phyloP scores from a whole-genome alignment of 2,888 invertebrate species.

The Anthophora plumipes region DNA sequence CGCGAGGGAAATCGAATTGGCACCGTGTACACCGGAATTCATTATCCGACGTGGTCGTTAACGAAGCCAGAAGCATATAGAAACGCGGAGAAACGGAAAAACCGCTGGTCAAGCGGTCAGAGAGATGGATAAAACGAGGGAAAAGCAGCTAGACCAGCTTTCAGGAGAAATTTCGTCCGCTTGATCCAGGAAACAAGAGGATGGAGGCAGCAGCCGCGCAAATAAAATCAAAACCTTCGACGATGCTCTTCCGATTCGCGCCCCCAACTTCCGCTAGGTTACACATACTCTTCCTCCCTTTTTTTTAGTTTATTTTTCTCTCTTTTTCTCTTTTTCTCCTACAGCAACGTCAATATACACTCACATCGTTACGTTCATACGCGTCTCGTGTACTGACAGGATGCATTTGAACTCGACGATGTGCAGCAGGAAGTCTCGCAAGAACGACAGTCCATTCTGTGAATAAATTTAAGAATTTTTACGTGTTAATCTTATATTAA shows the following conservation, averaged over 20 bases:
- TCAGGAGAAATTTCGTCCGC: conserved; percentile 18
- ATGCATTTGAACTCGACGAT: conserved; percentile 18
- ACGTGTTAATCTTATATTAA: too few species aligned
- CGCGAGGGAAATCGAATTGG: not conserved
- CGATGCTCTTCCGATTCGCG: conserved; percentile 22
- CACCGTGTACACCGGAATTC: conserved; percentile 12
- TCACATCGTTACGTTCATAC: conserved; percentile 39
- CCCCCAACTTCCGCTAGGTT: conserved; percentile 6
- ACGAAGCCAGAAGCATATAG: conserved; percentile 30
- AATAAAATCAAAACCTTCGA: conserved; percentile 41
- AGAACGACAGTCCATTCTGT: not conserved
- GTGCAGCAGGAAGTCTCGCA: conserved; percentile 1
- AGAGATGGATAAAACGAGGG: conserved; percentile 17
- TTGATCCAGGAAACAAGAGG: conserved; percentile 21
- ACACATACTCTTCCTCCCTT: not conserved
- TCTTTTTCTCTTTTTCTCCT: not conserved
- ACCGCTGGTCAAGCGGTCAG: not conserved
- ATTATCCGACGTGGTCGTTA: conserved; percentile 22
- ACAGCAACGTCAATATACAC: conserved; percentile 31
- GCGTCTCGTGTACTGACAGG: conserved; percentile 35
- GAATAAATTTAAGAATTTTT: not conserved
- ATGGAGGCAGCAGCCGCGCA: conserved; percentile 15
- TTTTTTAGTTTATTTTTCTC: not conserved
- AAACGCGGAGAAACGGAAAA: conserved; percentile 5
- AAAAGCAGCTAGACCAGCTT: not conserved